Conservation (phyloP, 1,140 invertebrate species). For the Bombyx mori region ASM3026992v2 NC_085119.1:7644001-7644500, state of each 20-base stretch:
- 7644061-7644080: no score
- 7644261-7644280: slow-evolving; percentile 19
- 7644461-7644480: no score
- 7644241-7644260: neutral
- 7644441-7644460: no score
- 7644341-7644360: slow-evolving; percentile 43
- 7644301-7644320: slow-evolving; percentile 12
- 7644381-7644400: slow-evolving; percentile 36
- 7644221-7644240: slow-evolving; percentile 1
- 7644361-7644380: slow-evolving; percentile 54
- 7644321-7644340: neutral
- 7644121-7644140: no score
- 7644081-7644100: no score
- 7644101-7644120: no score
- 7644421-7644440: no score
- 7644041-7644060: no score
- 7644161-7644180: slow-evolving; percentile 34
- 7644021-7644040: no score
- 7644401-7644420: neutral
- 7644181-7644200: slow-evolving; percentile 49
- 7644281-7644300: slow-evolving; percentile 22
- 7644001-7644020: no score
- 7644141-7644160: slow-evolving; percentile 10
- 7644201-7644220: slow-evolving; percentile 32
- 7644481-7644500: no score